A percentile compares a stretch with the other conserved stretches of the same genome.
Evolutionary conservation across 2,888 invertebrate genomes (phyloP).

Genomic region (Geophilus truncorum): DNA sequence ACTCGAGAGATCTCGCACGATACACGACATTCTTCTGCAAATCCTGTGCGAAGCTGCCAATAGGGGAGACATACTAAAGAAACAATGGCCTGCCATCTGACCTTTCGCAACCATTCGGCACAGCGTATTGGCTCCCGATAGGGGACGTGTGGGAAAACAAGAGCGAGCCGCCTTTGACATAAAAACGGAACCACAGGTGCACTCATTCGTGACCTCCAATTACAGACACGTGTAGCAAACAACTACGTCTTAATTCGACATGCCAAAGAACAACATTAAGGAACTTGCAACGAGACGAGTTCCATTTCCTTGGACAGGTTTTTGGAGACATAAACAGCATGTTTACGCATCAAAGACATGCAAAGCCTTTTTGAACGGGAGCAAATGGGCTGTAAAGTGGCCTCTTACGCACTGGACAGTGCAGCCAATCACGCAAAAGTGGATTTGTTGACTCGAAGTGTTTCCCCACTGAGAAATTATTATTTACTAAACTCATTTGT

Average conservation of each 20-base stretch:
- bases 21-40: neutral
- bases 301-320: neutral
- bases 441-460: too few relatives aligned
- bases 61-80: neutral
- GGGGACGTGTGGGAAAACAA: conserved; percentile 3
- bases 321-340: neutral
- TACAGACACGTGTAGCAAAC: conserved; percentile 13
- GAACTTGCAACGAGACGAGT: neutral
- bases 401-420: too few relatives aligned
- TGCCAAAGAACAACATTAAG: neutral
- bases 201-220: conserved; percentile 23
- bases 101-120: neutral
- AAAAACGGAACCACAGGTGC: conserved; percentile 27
- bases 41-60: conserved; percentile 13
- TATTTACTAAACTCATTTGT: too few relatives aligned
- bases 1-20: neutral
- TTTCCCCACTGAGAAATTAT: too few relatives aligned
- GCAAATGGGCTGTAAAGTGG: too few relatives aligned
- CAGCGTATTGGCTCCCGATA: neutral
- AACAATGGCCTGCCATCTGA: conserved; percentile 15
- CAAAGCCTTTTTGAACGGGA: too few relatives aligned
- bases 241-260: neutral
- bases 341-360: too few relatives aligned
- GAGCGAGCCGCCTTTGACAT: conserved; percentile 5
- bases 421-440: too few relatives aligned